These are phyloP conservation scores for Dryadula phaetusa DNA, from an alignment of 2,888 invertebrate species.

Conservation along the genomic window DNA sequence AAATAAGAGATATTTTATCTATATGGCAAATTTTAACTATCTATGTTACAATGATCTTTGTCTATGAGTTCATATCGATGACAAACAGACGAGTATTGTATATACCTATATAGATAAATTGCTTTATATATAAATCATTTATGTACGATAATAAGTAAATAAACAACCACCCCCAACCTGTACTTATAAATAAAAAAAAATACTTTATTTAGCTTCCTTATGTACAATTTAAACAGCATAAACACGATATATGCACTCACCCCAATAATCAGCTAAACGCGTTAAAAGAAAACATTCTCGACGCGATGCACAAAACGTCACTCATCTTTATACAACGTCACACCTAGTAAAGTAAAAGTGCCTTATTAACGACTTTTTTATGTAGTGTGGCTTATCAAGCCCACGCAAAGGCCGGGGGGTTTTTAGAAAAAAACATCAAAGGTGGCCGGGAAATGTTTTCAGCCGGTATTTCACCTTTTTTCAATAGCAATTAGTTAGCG, in stretches of 20 bases:
- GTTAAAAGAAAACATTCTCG: conserved; percentile 61
- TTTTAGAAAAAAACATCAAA: conserved; percentile 79
- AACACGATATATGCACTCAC: conserved; percentile 33
- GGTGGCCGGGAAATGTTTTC: conserved; percentile 76
- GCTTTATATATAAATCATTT: no score
- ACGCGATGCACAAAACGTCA: conserved; percentile 64
- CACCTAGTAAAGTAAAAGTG: conserved; percentile 78
- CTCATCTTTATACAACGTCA: conserved; percentile 69
- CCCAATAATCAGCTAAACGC: conserved; percentile 50
- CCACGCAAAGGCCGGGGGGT: conserved; percentile 67
- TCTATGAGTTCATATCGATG: no score
- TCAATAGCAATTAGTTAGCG: conserved; percentile 85
- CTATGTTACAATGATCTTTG: no score
- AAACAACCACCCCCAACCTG: not conserved
- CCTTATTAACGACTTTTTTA: conserved; percentile 75
- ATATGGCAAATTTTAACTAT: no score
- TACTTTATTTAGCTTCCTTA: conserved; percentile 23
- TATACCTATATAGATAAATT: no score
- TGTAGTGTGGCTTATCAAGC: conserved; percentile 80
- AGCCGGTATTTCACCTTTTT: conserved; percentile 84
- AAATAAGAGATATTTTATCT: no score
- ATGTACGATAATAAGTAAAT: no score
- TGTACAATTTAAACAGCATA: conserved; percentile 21
- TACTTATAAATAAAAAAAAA: not conserved
- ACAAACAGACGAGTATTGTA: no score